These are phyloP conservation scores for Dromaius novaehollandiae DNA, from an alignment of 2,113 vertebrate genomes.

Conservation along the genomic window DNA sequence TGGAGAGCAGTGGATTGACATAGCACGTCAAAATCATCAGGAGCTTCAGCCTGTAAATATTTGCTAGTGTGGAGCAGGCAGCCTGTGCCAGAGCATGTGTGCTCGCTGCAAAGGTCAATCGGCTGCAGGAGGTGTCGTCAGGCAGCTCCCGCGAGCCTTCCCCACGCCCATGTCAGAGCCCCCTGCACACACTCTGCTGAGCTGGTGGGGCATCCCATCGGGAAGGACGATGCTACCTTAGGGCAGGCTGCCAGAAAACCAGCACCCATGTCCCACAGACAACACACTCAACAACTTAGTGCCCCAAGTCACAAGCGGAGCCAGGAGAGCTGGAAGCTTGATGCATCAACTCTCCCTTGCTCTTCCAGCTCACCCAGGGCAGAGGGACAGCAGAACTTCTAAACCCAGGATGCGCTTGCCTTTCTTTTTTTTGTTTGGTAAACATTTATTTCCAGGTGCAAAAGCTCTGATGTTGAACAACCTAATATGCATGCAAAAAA, in stretches of 20 bases:
- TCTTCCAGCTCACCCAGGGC: not conserved
- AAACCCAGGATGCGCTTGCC: not conserved
- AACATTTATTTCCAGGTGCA: not conserved
- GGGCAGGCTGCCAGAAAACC: not conserved
- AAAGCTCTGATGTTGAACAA: not conserved
- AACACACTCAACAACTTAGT: not conserved
- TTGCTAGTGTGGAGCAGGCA: not conserved
- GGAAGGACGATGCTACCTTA: not conserved
- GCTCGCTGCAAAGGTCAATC: conserved; percentile 51
- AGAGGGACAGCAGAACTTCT: not conserved
- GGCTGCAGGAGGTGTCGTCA: conserved; percentile 37
- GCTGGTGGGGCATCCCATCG: not conserved
- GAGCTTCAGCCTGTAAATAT: conserved; percentile 1
- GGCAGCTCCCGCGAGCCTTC: not conserved
- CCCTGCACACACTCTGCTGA: not conserved
- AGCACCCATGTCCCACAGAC: not conserved
- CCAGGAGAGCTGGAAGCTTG: not conserved
- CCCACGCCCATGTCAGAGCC: not conserved
- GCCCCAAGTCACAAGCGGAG: not conserved
- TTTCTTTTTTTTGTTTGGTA: not conserved
- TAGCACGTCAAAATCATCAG: not conserved
- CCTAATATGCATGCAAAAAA: not conserved
- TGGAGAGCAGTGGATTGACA: not conserved
- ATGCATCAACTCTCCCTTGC: not conserved
- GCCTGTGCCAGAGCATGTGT: not conserved